Percentiles rank a stretch among this genome's conserved stretches.
phyloP scores from a whole-genome alignment of 2,888 invertebrate genomes.

The Cosmia pyralina region DNA sequence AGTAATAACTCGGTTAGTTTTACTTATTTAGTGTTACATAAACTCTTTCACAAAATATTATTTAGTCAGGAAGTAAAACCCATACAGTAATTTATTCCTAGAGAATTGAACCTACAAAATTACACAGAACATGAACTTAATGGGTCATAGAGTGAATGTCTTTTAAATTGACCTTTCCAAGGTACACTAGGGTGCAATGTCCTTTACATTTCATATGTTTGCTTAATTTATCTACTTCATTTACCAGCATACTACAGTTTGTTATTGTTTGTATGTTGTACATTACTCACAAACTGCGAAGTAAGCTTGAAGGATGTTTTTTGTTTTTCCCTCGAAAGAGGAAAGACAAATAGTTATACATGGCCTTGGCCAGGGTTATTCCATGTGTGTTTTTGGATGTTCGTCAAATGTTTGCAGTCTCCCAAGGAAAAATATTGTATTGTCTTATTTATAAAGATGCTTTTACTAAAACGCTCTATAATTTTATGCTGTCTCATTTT shows the following conservation, averaged over 20 bases:
- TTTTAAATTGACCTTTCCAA: conserved; percentile 48
- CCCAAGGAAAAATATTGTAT: background rate
- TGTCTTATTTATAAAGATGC: conserved; percentile 1
- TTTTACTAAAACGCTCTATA: conserved; percentile 32
- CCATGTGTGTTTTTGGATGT: conserved; percentile 35
- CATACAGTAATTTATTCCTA: background rate
- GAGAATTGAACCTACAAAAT: background rate
- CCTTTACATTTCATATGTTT: conserved; percentile 37
- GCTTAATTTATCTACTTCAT: conserved; percentile 29
- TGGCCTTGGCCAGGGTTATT: conserved; percentile 37
- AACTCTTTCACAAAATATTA: background rate
- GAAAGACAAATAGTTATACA: conserved; percentile 35
- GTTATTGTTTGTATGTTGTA: conserved; percentile 31
- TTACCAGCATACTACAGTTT: conserved; percentile 19
- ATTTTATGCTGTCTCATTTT: conserved; percentile 52
- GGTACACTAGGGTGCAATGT: conserved; percentile 44
- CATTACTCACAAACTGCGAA: conserved; percentile 30
- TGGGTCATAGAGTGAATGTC: conserved; percentile 39
- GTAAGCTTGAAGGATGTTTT: conserved; percentile 49
- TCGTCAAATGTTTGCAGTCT: conserved; percentile 12
- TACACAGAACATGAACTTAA: background rate
- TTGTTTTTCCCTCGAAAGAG: conserved; percentile 50
- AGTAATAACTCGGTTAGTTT: background rate
- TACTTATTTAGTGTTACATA: background rate
- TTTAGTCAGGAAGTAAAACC: background rate